Percentiles rank a stretch among this genome's conserved stretches.
Evolutionary conservation across 2,888 invertebrate species (phyloP).

Genomic region (Anorthoa munda): DNA sequence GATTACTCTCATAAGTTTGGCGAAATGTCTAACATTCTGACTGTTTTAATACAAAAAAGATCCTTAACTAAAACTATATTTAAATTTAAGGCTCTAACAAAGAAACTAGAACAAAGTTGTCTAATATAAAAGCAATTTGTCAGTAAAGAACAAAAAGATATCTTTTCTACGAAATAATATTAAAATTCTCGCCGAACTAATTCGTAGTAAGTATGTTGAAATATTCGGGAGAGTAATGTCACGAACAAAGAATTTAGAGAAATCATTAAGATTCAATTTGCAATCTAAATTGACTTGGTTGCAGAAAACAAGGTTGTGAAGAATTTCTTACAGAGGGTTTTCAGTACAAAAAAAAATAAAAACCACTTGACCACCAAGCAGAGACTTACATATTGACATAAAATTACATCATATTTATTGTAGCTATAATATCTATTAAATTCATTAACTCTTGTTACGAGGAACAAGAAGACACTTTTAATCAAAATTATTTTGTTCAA

Average conservation of each 20-base stretch:
- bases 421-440: no score
- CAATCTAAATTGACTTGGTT: no score
- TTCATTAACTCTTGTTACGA: no score
- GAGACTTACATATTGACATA: background rate
- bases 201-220: constrained; percentile 52
- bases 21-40: constrained; percentile 12
- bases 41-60: constrained; percentile 18
- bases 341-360: no score
- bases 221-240: constrained; percentile 31
- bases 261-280: no score
- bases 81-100: constrained; percentile 39
- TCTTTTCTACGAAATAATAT: constrained; percentile 69
- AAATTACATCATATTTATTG: no score
- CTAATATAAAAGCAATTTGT: constrained; percentile 67
- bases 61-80: constrained; percentile 38
- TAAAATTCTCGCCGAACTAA: constrained; percentile 70
- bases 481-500: background rate
- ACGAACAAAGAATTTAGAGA: background rate
- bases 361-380: background rate
- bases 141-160: constrained; percentile 42
- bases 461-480: no score
- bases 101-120: constrained; percentile 51
- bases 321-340: background rate
- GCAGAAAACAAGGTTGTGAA: background rate
- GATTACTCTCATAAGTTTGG: constrained; percentile 10